Evolutionary conservation across 2,113 vertebrate species (phyloP), one percentile per base, ranked within the genome.

Genomic region (Entomyzon cyanotis): DNA sequence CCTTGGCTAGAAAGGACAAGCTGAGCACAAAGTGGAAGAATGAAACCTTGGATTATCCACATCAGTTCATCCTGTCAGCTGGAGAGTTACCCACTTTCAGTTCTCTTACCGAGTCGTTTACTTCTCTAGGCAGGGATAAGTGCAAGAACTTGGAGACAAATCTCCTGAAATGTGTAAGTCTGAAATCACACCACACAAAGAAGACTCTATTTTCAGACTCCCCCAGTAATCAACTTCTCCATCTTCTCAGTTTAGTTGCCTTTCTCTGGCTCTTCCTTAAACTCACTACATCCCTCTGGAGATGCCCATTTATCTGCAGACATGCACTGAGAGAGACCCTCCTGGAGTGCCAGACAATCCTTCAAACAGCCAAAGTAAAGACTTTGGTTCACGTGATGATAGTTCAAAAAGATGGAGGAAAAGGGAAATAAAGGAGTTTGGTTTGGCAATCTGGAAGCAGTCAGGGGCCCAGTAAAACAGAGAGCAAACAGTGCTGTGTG

Each of bases 1-100:
- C 63, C 46, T 86, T 86, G 39, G 56, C 90, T 95, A 81, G 90
- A 93, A 87, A 90, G 47, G 63, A 91, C 71, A 83, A 95, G 68
- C 74, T 93, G 84, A 86, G 31, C 55, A 83, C 60, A 70, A 94
- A 88, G 79, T 41, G 50, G n/a, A 91, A 93, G 74, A 91, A 92
- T 27, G 46, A 93, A 95, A 78, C n/a, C 28, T 67, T 88, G 22
- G 80, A 65, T 81, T 81, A 63, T 9, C 71, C 64, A 68, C 5
- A 0, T 42, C 52, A 84, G 64, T 84, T 67, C 41, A 68, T 58
- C 35, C 62, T 67, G 67, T 80, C 50, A 91, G 2, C n/a, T 74
- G 35, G 2, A 49, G 47, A 77, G 52, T 50, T 69, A n/a, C 27
- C 53, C 14, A 30, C 37, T 89, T 88, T 62, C 24, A 74, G 18